Evolutionary conservation across 2,113 vertebrate genomes (phyloP).

Genomic region (Tretioscincus oriximinensis): DNA sequence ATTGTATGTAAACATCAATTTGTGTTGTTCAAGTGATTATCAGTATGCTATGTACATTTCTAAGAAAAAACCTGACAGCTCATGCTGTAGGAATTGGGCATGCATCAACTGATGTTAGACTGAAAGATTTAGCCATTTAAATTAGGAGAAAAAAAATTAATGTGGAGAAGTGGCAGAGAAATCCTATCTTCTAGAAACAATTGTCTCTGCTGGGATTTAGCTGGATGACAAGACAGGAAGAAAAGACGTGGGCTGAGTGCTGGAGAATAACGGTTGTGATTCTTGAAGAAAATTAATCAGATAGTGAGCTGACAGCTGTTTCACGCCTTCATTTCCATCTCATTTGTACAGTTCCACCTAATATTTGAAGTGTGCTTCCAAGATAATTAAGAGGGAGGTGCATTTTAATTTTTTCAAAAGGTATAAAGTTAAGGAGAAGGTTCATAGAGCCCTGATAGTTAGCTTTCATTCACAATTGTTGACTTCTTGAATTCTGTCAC

Average conservation of each 20-base stretch:
- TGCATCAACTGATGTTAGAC: neutral
- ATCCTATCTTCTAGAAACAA: neutral
- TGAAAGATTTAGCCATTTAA: neutral
- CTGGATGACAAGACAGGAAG: neutral
- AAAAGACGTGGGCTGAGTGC: neutral
- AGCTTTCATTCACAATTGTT: no score
- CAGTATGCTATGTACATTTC: neutral
- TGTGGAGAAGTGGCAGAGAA: neutral
- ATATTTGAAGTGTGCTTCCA: constrained; percentile 31
- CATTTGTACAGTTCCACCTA: constrained; percentile 46
- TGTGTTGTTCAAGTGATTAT: no score
- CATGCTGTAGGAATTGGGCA: neutral
- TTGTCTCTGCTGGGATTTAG: constrained; percentile 2
- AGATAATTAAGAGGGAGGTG: constrained; percentile 15
- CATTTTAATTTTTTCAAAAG: neutral
- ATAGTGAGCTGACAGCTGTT: constrained; percentile 40
- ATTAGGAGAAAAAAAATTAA: neutral
- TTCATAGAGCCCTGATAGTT: no score
- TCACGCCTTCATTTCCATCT: constrained; percentile 51
- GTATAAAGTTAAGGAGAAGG: neutral
- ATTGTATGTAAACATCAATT: no score
- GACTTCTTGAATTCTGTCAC: no score
- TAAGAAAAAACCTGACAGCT: neutral
- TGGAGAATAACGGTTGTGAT: constrained; percentile 23
- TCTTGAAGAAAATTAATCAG: constrained; percentile 46